A percentile compares a stretch with the other conserved stretches of the same genome.
These are phyloP conservation scores for Rhodeus uyekii DNA, from an alignment of 2,797 vertebrate genomes.

Conservation along the genomic window DNA sequence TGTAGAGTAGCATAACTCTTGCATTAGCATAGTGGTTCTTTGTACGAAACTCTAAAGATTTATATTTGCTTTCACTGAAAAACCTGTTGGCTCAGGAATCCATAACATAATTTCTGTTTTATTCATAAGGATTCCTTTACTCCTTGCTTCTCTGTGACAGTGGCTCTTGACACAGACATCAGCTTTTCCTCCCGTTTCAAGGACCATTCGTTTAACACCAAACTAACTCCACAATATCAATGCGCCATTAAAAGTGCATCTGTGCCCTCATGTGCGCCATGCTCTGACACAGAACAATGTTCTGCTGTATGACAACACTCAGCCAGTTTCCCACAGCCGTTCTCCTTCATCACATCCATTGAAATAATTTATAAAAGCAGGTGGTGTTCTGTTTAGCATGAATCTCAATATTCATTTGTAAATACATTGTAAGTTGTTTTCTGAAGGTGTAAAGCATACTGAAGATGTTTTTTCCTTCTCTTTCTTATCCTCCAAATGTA, in stretches of 20 bases:
- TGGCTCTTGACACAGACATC: background rate
- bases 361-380: background rate
- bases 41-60: background rate
- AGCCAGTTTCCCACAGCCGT: background rate
- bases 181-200: constrained; percentile 46
- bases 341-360: background rate
- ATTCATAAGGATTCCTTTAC: background rate
- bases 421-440: background rate
- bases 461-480: background rate
- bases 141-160: background rate
- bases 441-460: background rate
- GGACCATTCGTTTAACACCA: constrained; percentile 73
- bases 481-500: background rate
- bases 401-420: background rate
- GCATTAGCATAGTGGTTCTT: background rate
- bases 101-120: background rate
- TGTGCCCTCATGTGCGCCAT: constrained; percentile 61
- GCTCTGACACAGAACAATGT: constrained; percentile 16
- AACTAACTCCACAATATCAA: constrained; percentile 74
- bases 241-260: constrained; percentile 69
- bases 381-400: background rate
- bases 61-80: background rate
- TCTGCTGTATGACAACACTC: background rate
- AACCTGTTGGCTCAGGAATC: background rate
- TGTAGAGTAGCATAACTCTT: constrained; percentile 3